Evolutionary conservation across 37 sponge, comb jelly and placozoan species (phyloP), one percentile per base, ranked within the genome.

Genomic region (Spongilla lacustris): DNA sequence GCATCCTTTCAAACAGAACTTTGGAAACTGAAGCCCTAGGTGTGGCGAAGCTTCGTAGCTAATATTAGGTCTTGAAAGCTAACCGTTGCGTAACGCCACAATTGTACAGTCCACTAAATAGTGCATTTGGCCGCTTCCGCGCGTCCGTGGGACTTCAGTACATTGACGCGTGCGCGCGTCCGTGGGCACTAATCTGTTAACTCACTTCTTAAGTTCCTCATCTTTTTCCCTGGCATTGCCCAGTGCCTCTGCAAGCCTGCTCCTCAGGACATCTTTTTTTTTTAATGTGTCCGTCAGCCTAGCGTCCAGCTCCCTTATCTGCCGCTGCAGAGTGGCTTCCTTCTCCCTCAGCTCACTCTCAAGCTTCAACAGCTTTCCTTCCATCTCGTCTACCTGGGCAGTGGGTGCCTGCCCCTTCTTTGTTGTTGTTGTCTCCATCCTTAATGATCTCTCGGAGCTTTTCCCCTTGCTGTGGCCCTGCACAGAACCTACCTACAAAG

Each of bases 311-410:
- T 79, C 80, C 36, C 79, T 69, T 58, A 49, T 36, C 50, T 35
- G 23, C 25, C 26, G 27, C 23, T 71, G 25, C 29, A 80, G 58
- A 2, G 34, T 73, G 49, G 80, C 86, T 38, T 86, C 79, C 11
- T 29, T 50, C 73, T 80, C 80, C 24, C 49, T 50, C 9, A 86
- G 80, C 79, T 72, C 73, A 27, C 73, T 35, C 49, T 80, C 71
- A 30, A 86, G 66, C 32, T 79, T 66, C 10, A 33, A 70, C 26
- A 86, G 19, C 74, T 30, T 49, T 19, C 35, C 24, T 19, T 80
- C 86, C 48, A 86, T 24, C 73, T 86, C 79, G 11, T 58, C 21
- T 17, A 58, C 58, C 58, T 58, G 58, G 19, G 21, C 58, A 17
- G 58, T 13, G 58, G 4, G 58, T 17, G 58, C 58, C 19, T 58